A percentile compares a stretch with the other conserved stretches of the same genome.
phyloP scores from a whole-genome alignment of 1,140 invertebrate species.

The Diabrotica virgifera region DNA sequence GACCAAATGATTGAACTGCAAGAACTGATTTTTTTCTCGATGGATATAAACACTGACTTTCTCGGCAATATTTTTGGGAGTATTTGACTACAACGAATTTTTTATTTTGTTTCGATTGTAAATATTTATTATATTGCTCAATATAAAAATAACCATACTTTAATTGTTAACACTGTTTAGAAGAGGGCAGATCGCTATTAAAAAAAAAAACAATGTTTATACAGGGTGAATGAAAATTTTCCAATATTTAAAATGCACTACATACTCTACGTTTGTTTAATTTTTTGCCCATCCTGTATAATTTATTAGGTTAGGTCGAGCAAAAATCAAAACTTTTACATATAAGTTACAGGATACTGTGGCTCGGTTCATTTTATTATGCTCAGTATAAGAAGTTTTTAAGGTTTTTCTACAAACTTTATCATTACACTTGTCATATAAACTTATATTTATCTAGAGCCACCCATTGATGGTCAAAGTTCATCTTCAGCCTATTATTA shows the following conservation, averaged over 20 bases:
- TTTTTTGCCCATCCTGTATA: conserved; percentile 1
- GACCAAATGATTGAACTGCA: no score
- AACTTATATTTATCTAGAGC: no score
- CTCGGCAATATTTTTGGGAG: conserved; percentile 5
- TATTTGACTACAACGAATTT: neutral
- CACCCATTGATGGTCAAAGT: no score
- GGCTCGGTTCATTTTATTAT: no score
- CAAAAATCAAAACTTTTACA: neutral
- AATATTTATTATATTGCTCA: conserved; percentile 21
- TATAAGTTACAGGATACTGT: no score
- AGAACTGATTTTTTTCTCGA: conserved; percentile 22
- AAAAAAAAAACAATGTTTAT: neutral
- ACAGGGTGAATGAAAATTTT: neutral
- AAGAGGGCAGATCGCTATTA: neutral
- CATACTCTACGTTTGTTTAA: neutral
- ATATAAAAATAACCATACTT: conserved; percentile 9
- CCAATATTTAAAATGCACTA: neutral
- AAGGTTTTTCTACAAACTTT: no score
- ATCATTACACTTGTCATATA: no score
- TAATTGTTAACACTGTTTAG: neutral
- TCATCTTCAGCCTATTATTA: no score
- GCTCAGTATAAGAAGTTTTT: no score
- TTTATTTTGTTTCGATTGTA: conserved; percentile 14
- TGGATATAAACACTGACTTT: neutral
- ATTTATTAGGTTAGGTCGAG: conserved; percentile 2